phyloP scores from a whole-genome alignment of 1,140 invertebrate species.

The Homarus americanus region DNA sequence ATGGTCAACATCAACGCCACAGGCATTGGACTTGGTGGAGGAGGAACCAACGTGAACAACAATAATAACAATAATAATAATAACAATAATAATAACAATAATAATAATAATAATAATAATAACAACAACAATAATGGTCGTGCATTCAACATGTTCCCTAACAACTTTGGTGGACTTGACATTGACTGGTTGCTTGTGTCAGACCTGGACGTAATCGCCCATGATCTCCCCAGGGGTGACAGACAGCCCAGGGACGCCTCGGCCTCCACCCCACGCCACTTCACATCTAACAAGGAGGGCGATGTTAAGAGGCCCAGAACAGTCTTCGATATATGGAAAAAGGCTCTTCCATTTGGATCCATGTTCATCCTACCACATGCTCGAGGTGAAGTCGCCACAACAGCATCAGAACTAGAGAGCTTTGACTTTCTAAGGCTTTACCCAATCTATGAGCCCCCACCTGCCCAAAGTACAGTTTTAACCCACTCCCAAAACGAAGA shows the following conservation, averaged over 20 bases:
- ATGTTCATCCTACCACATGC: neutral
- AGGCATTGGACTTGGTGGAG: constrained; percentile 11
- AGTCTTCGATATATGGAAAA: constrained; percentile 45
- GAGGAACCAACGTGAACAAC: neutral
- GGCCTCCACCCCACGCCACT: neutral
- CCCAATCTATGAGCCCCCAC: neutral
- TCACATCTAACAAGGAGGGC: neutral
- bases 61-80: constrained; percentile 68
- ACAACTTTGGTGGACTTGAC: constrained; percentile 53
- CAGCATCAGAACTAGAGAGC: neutral
- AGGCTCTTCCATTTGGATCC: constrained; percentile 8
- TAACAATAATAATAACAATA: constrained; percentile 69
- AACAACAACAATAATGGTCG: constrained; percentile 56
- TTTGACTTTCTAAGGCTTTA: neutral
- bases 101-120: constrained; percentile 69
- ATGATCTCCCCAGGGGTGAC: neutral
- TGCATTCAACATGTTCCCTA: constrained; percentile 17
- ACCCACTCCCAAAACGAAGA: no score
- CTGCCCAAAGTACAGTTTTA: no score
- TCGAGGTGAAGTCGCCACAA: neutral
- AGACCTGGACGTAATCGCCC: constrained; percentile 48
- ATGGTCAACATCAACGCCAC: constrained; percentile 66
- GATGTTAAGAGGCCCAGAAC: neutral
- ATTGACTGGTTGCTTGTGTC: constrained; percentile 52
- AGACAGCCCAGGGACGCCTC: constrained; percentile 9